phyloP scores from a whole-genome alignment of 2,113 vertebrate species.

The Passerina amoena region DNA sequence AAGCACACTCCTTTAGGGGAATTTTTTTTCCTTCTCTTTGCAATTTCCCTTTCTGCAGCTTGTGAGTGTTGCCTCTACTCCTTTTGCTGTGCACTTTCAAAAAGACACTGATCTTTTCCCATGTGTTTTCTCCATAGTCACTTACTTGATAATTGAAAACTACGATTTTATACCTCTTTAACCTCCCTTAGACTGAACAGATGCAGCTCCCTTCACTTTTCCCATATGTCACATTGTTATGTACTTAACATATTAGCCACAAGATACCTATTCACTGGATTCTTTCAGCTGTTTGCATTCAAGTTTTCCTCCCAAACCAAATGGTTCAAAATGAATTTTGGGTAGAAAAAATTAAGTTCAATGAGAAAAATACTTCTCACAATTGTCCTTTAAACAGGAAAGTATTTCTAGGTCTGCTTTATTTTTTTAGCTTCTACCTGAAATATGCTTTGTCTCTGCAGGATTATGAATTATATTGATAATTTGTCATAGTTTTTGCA shows the following conservation, averaged over 20 bases:
- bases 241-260: not conserved
- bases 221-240: not conserved
- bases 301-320: not conserved
- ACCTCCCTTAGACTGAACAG: not conserved
- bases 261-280: not conserved
- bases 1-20: not conserved
- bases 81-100: not conserved
- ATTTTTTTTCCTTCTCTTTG: not conserved
- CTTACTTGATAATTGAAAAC: not conserved
- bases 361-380: not conserved
- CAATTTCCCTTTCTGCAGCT: not conserved
- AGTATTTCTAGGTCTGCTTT: not conserved
- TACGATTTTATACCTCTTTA: not conserved
- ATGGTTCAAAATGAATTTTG: not conserved
- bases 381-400: not conserved
- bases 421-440: not conserved
- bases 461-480: not conserved
- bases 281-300: not conserved
- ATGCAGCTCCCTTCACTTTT: not conserved
- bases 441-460: not conserved
- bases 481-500: not conserved
- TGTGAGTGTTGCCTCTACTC: not conserved
- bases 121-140: not conserved
- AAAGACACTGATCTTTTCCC: not conserved
- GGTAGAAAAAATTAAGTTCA: not conserved